Percentiles rank a stretch among this genome's conserved stretches.
Evolutionary conservation across 2,113 vertebrate genomes (phyloP).

Genomic region (Salvelinus namaycush): DNA sequence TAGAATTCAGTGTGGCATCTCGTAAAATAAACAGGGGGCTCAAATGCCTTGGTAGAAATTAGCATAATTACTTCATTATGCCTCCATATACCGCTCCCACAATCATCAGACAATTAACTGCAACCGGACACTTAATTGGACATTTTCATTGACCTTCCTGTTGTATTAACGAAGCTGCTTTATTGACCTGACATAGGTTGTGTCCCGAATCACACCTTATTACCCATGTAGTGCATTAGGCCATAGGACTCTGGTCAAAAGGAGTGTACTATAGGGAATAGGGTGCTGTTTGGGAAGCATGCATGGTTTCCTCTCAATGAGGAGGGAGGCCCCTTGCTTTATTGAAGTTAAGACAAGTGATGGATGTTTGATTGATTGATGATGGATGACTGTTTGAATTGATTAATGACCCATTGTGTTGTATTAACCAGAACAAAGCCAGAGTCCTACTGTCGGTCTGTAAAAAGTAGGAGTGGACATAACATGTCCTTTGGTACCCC

Average conservation of each 20-base stretch:
- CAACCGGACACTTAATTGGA: slow-evolving; percentile 57
- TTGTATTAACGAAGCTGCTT: slow-evolving; percentile 58
- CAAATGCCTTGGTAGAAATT: slow-evolving; percentile 75
- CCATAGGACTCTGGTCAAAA: too few relatives aligned
- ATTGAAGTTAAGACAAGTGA: slow-evolving; percentile 15
- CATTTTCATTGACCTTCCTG: slow-evolving; percentile 58
- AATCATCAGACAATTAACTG: slow-evolving; percentile 68
- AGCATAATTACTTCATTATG: slow-evolving; percentile 73
- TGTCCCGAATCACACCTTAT: too few relatives aligned
- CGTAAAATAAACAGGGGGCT: slow-evolving; percentile 71
- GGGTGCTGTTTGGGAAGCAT: too few relatives aligned
- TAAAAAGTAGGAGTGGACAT: neutral
- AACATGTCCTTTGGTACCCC: neutral
- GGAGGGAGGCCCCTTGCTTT: neutral
- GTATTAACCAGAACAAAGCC: neutral
- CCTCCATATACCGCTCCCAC: slow-evolving; percentile 62
- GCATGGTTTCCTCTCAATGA: neutral
- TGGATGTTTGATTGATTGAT: slow-evolving; percentile 9
- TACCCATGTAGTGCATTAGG: too few relatives aligned
- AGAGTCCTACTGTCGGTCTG: neutral
- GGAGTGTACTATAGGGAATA: too few relatives aligned
- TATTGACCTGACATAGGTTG: too few relatives aligned
- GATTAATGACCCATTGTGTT: neutral
- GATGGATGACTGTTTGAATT: neutral
- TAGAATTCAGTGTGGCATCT: slow-evolving; percentile 65